These are phyloP conservation scores for Ceratotherium simum DNA, from an alignment of 2,113 vertebrate species.

Conservation along the genomic window DNA sequence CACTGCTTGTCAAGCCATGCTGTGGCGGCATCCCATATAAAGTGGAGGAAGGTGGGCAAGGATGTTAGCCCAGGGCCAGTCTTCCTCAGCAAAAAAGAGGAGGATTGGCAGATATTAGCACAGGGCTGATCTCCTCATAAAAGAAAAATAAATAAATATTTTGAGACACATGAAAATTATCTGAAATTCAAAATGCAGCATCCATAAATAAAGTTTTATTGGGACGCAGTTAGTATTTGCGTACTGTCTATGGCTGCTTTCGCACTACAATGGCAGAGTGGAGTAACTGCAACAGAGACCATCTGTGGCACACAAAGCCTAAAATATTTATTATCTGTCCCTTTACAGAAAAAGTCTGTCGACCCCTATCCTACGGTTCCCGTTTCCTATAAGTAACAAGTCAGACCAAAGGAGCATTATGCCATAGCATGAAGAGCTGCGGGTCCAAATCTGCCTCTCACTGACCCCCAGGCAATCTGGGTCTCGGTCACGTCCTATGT, in stretches of 20 bases:
- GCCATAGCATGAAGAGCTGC: neutral
- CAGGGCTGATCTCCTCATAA: too few relatives aligned
- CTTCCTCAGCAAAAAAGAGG: too few relatives aligned
- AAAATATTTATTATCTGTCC: neutral
- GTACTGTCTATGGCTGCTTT: neutral
- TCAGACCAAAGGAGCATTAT: neutral
- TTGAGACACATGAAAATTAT: neutral
- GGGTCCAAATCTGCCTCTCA: neutral
- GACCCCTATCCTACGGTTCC: neutral
- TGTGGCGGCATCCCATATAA: too few relatives aligned
- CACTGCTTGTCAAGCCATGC: too few relatives aligned
- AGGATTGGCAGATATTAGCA: too few relatives aligned
- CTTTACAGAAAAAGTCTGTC: neutral
- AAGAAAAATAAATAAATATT: neutral
- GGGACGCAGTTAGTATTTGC: neutral
- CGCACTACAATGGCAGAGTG: neutral
- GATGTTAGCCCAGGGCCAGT: too few relatives aligned
- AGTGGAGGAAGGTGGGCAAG: too few relatives aligned
- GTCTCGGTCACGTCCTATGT: neutral
- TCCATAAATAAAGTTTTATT: neutral
- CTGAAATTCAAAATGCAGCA: neutral
- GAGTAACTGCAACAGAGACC: neutral
- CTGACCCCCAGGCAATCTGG: neutral
- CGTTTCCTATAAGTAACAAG: neutral
- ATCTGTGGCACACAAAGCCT: neutral